Evolutionary conservation across 2,797 vertebrate genomes (phyloP).

Genomic region (Coendou prehensilis): DNA sequence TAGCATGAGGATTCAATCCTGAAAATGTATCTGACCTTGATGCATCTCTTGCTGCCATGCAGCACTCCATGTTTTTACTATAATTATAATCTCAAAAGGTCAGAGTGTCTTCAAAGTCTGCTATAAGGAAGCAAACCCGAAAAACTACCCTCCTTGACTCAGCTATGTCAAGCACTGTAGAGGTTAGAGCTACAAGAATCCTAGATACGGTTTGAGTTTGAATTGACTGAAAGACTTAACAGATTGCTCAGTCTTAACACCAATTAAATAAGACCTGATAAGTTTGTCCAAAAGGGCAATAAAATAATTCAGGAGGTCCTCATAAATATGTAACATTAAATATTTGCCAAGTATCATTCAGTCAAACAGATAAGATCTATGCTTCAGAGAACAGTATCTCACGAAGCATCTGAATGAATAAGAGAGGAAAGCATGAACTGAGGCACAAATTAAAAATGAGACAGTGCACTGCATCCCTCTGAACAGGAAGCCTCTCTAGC

Average conservation of each 20-base stretch:
- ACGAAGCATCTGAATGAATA: slow-evolving; percentile 82
- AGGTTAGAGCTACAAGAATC: slow-evolving; percentile 74
- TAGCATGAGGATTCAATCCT: neutral
- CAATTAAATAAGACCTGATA: slow-evolving; percentile 79
- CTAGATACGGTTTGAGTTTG: slow-evolving; percentile 74
- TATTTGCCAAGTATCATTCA: slow-evolving; percentile 81
- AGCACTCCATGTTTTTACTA: slow-evolving; percentile 43
- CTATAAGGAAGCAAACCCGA: slow-evolving; percentile 81
- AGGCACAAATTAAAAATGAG: slow-evolving; percentile 69
- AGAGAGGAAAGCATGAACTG: slow-evolving; percentile 81
- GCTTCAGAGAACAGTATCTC: slow-evolving; percentile 76
- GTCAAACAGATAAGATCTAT: slow-evolving; percentile 77
- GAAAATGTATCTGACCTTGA: slow-evolving; percentile 33
- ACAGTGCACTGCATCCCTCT: slow-evolving; percentile 1
- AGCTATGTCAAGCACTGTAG: slow-evolving; percentile 80
- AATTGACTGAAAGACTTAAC: slow-evolving; percentile 75
- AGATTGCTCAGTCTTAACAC: slow-evolving; percentile 59
- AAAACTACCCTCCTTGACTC: slow-evolving; percentile 75
- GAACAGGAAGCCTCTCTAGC: neutral
- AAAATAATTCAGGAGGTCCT: slow-evolving; percentile 80
- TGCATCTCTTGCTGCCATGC: neutral
- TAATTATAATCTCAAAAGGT: slow-evolving; percentile 82
- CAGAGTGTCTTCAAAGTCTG: slow-evolving; percentile 83
- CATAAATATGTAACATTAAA: slow-evolving; percentile 84
- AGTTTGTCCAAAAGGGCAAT: slow-evolving; percentile 72